These are phyloP conservation scores for Tetranychus truncatus DNA, from an alignment of 2,888 invertebrate genomes.

Conservation along the genomic window DNA sequence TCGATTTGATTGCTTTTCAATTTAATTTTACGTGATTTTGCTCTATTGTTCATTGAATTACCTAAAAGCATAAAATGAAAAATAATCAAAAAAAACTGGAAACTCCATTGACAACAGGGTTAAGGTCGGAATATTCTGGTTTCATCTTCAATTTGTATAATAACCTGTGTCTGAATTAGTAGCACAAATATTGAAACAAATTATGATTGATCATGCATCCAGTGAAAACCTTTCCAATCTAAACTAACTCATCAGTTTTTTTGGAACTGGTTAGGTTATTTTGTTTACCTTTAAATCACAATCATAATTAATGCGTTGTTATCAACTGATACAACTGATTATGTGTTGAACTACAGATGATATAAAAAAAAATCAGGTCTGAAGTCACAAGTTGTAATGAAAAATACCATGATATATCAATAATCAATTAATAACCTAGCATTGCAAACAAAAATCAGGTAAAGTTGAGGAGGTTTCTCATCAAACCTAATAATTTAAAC, in stretches of 20 bases:
- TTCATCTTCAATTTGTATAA: neutral
- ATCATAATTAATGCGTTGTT: too few species aligned
- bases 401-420: too few species aligned
- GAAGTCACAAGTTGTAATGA: too few species aligned
- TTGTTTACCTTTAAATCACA: too few species aligned
- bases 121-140: neutral
- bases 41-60: neutral
- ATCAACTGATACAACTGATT: neutral
- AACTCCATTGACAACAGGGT: constrained; percentile 6
- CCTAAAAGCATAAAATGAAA: neutral
- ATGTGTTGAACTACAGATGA: neutral
- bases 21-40: neutral
- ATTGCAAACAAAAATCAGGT: too few species aligned
- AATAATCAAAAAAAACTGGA: neutral
- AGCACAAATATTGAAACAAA: neutral
- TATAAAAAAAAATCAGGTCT: too few species aligned
- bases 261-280: neutral
- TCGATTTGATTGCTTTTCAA: neutral
- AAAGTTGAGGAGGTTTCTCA: too few species aligned
- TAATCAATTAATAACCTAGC: too few species aligned
- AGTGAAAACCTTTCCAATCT: neutral
- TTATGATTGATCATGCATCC: neutral
- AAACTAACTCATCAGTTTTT: neutral
- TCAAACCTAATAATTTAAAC: too few species aligned
- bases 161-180: neutral